Conservation (phyloP, 2,797 vertebrate species). For the Limosa lapponica region DNA sequence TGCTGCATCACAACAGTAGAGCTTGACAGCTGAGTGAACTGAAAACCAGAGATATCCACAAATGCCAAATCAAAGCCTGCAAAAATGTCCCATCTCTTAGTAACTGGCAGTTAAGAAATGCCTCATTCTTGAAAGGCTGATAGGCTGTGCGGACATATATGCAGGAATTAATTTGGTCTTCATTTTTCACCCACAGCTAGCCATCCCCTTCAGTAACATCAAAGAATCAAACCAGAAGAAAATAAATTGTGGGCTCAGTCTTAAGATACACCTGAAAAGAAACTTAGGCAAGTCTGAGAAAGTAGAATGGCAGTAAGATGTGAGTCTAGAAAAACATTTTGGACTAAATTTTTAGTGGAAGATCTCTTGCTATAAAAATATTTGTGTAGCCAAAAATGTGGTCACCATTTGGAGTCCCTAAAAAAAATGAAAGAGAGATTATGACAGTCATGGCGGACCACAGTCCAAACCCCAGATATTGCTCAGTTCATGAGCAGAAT, state of each 20-base stretch:
- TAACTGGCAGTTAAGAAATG: not conserved
- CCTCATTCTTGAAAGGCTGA: not conserved
- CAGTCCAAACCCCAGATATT: not conserved
- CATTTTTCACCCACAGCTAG: not conserved
- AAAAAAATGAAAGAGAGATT: not conserved
- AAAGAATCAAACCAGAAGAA: not conserved
- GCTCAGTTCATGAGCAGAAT: not conserved
- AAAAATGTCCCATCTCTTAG: not conserved
- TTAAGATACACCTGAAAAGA: not conserved
- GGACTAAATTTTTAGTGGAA: not conserved
- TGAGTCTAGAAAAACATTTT: not conserved
- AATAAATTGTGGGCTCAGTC: not conserved
- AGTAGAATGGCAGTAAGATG: not conserved
- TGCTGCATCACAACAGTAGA: not conserved
- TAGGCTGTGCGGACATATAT: not conserved
- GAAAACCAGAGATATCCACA: not conserved
- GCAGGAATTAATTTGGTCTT: not conserved
- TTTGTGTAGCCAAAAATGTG: not conserved
- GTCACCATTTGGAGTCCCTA: not conserved
- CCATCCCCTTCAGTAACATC: not conserved
- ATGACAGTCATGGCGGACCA: not conserved
- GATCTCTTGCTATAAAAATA: not conserved
- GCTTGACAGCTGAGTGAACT: not conserved
- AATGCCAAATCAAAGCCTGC: not conserved
- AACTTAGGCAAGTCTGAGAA: not conserved